These are phyloP conservation scores for Corapipo altera DNA, from an alignment of 2,113 vertebrate species.

Conservation along the genomic window DNA sequence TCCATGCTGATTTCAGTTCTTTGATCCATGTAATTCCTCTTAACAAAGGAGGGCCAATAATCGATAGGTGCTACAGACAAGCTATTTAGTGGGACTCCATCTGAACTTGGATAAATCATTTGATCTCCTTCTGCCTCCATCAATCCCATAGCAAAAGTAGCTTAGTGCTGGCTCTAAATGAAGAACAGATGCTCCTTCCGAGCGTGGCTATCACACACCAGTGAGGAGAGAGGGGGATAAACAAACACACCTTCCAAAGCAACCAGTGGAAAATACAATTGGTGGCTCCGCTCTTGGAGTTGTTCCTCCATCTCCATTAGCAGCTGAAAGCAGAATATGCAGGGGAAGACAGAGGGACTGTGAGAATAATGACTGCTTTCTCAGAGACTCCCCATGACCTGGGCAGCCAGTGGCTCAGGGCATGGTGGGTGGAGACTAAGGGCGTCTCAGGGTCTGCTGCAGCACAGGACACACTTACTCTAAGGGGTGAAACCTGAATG, in stretches of 20 bases:
- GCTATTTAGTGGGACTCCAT: neutral
- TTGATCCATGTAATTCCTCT: neutral
- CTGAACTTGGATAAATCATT: neutral
- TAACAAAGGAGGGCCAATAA: neutral
- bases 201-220: neutral
- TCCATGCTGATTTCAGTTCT: neutral
- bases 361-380: neutral
- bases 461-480: fast-evolving
- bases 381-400: neutral
- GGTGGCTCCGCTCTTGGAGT: neutral
- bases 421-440: neutral
- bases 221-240: neutral
- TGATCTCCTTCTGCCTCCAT: neutral
- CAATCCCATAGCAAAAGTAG: neutral
- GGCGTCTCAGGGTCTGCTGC: neutral
- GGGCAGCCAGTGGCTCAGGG: neutral
- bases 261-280: neutral
- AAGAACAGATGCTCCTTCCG: neutral
- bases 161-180: neutral
- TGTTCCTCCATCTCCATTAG: neutral
- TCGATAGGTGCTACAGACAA: neutral
- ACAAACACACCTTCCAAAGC: neutral
- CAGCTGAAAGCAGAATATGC: neutral
- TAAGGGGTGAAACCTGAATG: neutral
- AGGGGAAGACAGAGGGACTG: neutral